Evolutionary conservation across 1,140 invertebrate species (phyloP).

Genomic region (Drosophila gunungcola): DNA sequence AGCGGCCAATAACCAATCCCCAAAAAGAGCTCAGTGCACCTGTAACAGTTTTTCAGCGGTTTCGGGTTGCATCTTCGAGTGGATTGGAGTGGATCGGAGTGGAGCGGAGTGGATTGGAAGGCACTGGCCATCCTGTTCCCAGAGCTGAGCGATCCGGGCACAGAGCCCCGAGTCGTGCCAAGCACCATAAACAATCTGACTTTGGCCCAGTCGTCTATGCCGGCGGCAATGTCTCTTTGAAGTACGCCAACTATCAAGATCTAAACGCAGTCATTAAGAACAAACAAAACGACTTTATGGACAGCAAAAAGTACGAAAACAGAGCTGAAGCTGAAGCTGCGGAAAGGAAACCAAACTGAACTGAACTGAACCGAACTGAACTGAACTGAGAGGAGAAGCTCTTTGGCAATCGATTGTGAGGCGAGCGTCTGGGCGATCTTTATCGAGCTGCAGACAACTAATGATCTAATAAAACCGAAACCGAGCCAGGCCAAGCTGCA

Average conservation of each 20-base stretch:
- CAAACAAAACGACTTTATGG: constrained; percentile 84
- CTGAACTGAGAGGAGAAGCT: constrained; percentile 31
- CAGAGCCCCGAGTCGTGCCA: constrained; percentile 37
- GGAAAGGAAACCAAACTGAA: constrained; percentile 39
- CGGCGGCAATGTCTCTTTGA: constrained; percentile 75
- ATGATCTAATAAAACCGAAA: constrained; percentile 84
- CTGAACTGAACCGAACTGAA: constrained; percentile 13
- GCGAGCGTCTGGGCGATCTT: constrained; percentile 73
- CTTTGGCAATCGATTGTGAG: constrained; percentile 63
- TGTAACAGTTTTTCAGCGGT: constrained; percentile 35
- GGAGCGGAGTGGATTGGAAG: neutral
- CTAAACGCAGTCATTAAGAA: constrained; percentile 83
- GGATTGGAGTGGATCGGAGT: neutral
- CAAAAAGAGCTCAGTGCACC: constrained; percentile 20
- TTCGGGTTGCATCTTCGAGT: constrained; percentile 9
- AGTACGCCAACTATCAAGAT: constrained; percentile 81
- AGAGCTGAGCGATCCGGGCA: constrained; percentile 19
- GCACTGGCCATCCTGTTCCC: constrained; percentile 32
- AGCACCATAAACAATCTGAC: constrained; percentile 62
- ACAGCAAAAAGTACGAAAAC: constrained; percentile 74
- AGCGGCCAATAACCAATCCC: constrained; percentile 4
- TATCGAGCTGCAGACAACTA: constrained; percentile 83
- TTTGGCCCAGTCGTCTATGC: constrained; percentile 53
- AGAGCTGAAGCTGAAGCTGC: constrained; percentile 16
- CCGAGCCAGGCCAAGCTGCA: constrained; percentile 61